Evolutionary conservation across 1,140 invertebrate species (phyloP).

Genomic region (Centruroides vittatus): DNA sequence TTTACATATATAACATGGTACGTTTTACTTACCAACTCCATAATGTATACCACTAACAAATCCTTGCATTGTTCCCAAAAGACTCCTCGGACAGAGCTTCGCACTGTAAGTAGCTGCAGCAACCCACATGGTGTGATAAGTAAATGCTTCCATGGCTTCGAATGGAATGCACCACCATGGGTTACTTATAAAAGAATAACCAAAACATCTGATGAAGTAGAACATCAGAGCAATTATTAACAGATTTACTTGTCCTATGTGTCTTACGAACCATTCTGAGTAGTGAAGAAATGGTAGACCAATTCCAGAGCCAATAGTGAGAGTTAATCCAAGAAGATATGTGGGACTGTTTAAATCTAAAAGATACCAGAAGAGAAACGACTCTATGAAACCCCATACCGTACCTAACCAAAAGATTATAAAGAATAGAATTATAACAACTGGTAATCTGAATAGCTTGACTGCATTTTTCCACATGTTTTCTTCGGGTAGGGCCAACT

Average conservation of each 20-base stretch:
- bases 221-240: slow-evolving; percentile 59
- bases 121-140: slow-evolving; percentile 61
- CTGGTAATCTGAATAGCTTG: slow-evolving; percentile 49
- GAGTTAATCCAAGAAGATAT: slow-evolving; percentile 65
- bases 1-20: not conserved
- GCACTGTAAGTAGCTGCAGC: slow-evolving; percentile 67
- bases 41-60: slow-evolving; percentile 65
- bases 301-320: slow-evolving; percentile 57
- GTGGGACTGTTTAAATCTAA: slow-evolving; percentile 59
- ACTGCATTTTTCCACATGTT: slow-evolving; percentile 54
- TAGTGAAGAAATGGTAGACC: slow-evolving; percentile 60
- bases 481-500: slow-evolving; percentile 57
- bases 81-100: slow-evolving; percentile 54
- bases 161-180: slow-evolving; percentile 64
- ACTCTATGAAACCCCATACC: slow-evolving; percentile 68
- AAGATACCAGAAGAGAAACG: slow-evolving; percentile 71
- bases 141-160: slow-evolving; percentile 66
- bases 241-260: slow-evolving; percentile 64
- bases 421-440: slow-evolving; percentile 54
- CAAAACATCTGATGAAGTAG: slow-evolving; percentile 57
- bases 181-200: slow-evolving; percentile 63
- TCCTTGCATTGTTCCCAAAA: slow-evolving; percentile 65
- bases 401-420: slow-evolving; percentile 58
- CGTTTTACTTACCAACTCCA: slow-evolving; percentile 46
- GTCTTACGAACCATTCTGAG: slow-evolving; percentile 58